Base-by-base conservation (phyloP, 2,888 invertebrate species). In the Schizotus pectinicornis region DNA sequence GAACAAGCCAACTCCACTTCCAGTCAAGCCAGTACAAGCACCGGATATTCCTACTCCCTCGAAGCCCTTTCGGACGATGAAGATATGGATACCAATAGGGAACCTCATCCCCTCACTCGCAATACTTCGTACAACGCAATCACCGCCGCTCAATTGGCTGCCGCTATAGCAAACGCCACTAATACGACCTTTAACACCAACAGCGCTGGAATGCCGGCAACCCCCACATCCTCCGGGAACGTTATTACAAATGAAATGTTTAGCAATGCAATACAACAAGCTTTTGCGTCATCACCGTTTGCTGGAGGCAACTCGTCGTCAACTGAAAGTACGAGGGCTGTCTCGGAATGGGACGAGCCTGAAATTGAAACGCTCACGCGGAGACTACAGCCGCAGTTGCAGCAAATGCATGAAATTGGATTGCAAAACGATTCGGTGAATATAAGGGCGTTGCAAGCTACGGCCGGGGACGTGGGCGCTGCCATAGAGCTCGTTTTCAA, bases 401-500 rank as follows among this genome's bases (percentile, higher is more conserved):
- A 85, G 49, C 91, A 91, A 72, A 92, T 98, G 92, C 86, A 89
- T 65, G 95, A 96, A 76, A 90, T 97, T 86, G 97, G 97, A 0
- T 87, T 98, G 12, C 81, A 86, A 22, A 90, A 97, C 79, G 93
- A 95, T 73, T 85, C 86, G 1, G 82, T 91, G 48, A 95, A 95
- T 75, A 80, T 93, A n/a, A 88, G 92, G 66, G 96, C 94, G 2
- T 81, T 98, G 36, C 86, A 89, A 62, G 87, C 91, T 51, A 90
- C 91, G 43, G 77, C 81, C 67, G 96, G 97, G 50, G 92, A 96
- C 76, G 89, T 97, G 2, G 93, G 94, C 74, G 91, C 91, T 12
- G 97, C 97, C 9, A 88, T 96, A 54, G 94, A 96, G 77, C 83
- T 97, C 49, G 90, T 98, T 13, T 91, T 96, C 74, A 90, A 84